Percentiles rank a stretch among this genome's conserved stretches.
phyloP scores from a whole-genome alignment of 2,888 invertebrate genomes.

The Odiellus spinosus region DNA sequence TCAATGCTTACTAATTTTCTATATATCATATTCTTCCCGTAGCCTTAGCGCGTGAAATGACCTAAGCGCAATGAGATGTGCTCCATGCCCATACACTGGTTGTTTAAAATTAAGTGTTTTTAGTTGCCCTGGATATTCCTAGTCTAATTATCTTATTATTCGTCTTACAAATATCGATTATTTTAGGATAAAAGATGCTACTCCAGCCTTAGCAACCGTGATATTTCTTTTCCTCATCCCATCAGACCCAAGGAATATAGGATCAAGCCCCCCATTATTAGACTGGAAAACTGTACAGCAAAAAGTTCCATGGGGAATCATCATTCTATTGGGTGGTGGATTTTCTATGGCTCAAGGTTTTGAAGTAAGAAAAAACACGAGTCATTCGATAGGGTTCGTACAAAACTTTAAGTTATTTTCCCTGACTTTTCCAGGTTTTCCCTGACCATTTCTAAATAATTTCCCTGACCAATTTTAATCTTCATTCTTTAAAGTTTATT shows the following conservation, averaged over 20 bases:
- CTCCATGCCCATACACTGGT: too few relatives aligned
- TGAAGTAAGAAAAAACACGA: constrained; percentile 34
- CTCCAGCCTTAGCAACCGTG: constrained; percentile 57
- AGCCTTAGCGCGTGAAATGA: too few relatives aligned
- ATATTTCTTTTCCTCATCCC: constrained; percentile 70
- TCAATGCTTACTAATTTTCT: too few relatives aligned
- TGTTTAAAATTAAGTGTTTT: too few relatives aligned
- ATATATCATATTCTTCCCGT: too few relatives aligned
- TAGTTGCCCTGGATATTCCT: too few relatives aligned
- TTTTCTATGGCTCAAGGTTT: constrained; percentile 80
- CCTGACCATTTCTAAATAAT: too few relatives aligned
- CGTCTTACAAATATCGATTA: constrained; percentile 3
- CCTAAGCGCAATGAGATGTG: too few relatives aligned
- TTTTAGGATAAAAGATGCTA: constrained; percentile 30
- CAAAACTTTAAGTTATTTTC: too few relatives aligned
- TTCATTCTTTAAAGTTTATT: neutral
- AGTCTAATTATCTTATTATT: neutral
- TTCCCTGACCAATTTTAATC: constrained; percentile 4
- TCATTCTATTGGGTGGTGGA: constrained; percentile 73
- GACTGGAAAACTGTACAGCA: constrained; percentile 71
- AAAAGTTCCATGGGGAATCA: constrained; percentile 77
- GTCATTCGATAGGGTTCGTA: neutral
- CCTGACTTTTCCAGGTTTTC: too few relatives aligned
- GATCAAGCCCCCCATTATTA: constrained; percentile 51
- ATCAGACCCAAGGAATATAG: constrained; percentile 43